Base-by-base conservation (phyloP, 2,113 vertebrate species). In the Coreoperca whiteheadi region DNA sequence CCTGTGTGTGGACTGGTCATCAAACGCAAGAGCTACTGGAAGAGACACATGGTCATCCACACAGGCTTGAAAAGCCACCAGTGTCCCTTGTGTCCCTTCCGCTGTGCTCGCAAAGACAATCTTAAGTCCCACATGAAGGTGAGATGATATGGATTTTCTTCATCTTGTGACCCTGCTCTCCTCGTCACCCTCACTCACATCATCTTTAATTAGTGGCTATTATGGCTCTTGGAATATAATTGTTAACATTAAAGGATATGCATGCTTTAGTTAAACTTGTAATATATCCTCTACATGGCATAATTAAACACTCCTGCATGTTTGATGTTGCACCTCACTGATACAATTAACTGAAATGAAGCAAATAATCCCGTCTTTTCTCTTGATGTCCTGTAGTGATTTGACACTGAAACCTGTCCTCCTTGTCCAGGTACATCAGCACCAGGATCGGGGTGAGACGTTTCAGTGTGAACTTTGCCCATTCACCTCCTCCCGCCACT, bases 111-210 rank as follows among this genome's bases (percentile, higher is more conserved):
- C 95, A 99, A 99, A 97, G 98, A 99, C 97, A 99, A 99, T 99
- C 98, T 99, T 89, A 99, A 99, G 96, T 99, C 98, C 91, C 98
- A 99, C 93, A 99, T 99, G 98, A 99, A 99, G 98, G 98, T 99
- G 95, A 96, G 95, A 74, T n/a, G 2, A 71, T 67, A 57, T 46
- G 14, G 43, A 63, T 57, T 46, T 60, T 79, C 74, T 82, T 73
- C 20, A 32, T 54, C 20, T 66, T 73, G 23, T 72, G 15, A 65
- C 61, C 60, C 48, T 28, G 30, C 43, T n/a, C 15, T 28, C 21
- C n/a, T 25, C 64, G 14, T 54, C 51, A 51, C 43, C 54, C 75
- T 64, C 73, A 65, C n/a, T 12, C 21, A 51, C 61, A 67, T 80
- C 53, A 30, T 54, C 30, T 77, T 69, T 46, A 73, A 65, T 89